Evolutionary conservation across 2,797 vertebrate species (phyloP).

Genomic region (Myotis pilosus): DNA sequence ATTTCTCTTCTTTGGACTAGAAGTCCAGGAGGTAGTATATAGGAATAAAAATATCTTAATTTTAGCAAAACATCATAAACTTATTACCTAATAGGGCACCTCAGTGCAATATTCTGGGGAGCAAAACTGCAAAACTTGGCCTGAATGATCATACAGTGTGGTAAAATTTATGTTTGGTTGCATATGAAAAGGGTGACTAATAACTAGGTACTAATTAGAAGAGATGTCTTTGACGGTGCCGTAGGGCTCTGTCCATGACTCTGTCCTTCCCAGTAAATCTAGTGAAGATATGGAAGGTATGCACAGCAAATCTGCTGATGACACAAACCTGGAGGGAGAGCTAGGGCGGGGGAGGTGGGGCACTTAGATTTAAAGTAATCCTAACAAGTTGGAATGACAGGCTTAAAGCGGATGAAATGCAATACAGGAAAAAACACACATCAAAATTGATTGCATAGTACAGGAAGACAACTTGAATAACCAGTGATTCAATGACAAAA

Average conservation of each 20-base stretch:
- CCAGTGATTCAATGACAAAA: constrained; percentile 17
- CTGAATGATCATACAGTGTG: background rate
- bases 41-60: background rate
- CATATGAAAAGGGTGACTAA: background rate
- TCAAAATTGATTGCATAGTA: background rate
- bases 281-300: background rate
- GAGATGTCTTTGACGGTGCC: background rate
- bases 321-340: background rate
- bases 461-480: background rate
- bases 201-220: background rate
- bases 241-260: background rate
- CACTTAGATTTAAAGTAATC: background rate
- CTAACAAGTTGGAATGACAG: background rate
- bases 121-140: background rate
- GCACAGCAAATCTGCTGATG: background rate
- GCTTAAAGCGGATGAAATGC: background rate
- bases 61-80: background rate
- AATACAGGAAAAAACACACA: background rate
- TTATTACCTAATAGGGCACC: background rate
- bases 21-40: background rate
- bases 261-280: background rate
- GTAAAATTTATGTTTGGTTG: background rate
- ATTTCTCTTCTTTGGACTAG: constrained; percentile 8
- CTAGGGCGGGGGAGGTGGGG: background rate
- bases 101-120: background rate